Base-by-base conservation (phyloP, 2,888 invertebrate genomes). In the Oxytorus armatus region DNA sequence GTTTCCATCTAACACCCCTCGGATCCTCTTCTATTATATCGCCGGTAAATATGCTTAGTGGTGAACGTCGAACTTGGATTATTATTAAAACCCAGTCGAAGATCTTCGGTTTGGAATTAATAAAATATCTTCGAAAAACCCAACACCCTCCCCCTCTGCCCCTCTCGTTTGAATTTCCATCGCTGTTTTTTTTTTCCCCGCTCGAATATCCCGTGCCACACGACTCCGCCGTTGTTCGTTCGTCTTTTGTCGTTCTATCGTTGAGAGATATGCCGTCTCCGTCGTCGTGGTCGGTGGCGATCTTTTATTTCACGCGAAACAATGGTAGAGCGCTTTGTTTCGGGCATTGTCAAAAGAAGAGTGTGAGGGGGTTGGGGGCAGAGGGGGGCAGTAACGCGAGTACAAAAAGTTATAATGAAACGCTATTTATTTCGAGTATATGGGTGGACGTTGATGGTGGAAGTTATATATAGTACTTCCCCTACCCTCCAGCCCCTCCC, bases 351-450 rank as follows among this genome's bases (percentile, higher is more conserved):
- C 89, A 89, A 88, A 86, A 87, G 88, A 69, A 23, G 88, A 89
- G 88, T 88, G 90, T 90, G 88, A 89, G 87, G 90, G 86, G 87
- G 86, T 86, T 8, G 25, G 0, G 59, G 88, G 57, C 47, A 89
- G 89, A 88, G 88, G 90, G 89, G 89, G 89, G 86, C 90, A 86
- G 87, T 85, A 86, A 16, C 16, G 36, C 11, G 18, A 25, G 51
- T 36, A 51, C 88, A 89, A 90, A 89, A 91, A 91, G 89, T 90
- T 91, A 90, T 90, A 91, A 91, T 90, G 89, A 91, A 91, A 90
- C 88, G 89, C 89, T 91, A 89, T 91, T 91, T 91, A 90, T 90
- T 90, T 89, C 68, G 88, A 89, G 89, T 89, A 89, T 89, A 89
- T 90, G 88, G 87, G 89, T 88, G 87, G 18, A 59, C 42, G 70